These are phyloP conservation scores for Scrobipalpa costella DNA, from an alignment of 2,888 invertebrate genomes.

Conservation along the genomic window DNA sequence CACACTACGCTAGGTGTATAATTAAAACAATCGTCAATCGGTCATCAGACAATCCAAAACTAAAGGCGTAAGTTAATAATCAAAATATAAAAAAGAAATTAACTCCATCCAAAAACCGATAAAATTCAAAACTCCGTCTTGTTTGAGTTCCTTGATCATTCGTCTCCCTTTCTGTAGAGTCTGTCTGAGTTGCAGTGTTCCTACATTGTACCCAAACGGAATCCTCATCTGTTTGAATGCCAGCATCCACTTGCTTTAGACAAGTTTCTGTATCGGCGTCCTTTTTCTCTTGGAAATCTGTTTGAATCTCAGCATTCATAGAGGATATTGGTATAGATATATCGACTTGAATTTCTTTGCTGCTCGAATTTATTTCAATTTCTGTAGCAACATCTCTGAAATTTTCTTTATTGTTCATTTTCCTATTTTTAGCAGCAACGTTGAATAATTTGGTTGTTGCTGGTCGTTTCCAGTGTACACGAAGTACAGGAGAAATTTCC, in stretches of 20 bases:
- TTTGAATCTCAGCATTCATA: neutral
- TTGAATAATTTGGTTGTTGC: neutral
- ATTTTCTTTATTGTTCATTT: neutral
- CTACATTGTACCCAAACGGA: neutral
- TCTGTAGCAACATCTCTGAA: neutral
- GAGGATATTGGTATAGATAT: neutral
- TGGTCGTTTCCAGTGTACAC: neutral
- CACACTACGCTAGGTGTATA: neutral
- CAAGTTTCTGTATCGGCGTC: neutral
- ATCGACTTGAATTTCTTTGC: neutral
- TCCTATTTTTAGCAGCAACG: neutral
- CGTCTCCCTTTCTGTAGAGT: neutral
- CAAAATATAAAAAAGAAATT: conserved; percentile 6
- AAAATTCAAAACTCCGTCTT: neutral
- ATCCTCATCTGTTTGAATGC: neutral
- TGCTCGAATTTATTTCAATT: neutral
- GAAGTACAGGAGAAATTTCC: neutral
- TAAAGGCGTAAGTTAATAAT: conserved; percentile 8
- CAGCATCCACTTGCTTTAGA: neutral
- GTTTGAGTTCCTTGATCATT: neutral
- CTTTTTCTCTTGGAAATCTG: neutral
- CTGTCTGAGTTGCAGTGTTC: neutral
- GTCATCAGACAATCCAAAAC: neutral
- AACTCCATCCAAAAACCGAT: neutral
- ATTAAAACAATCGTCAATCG: neutral